Base-by-base conservation (phyloP, 2,113 vertebrate genomes). In the Chroicocephalus ridibundus region DNA sequence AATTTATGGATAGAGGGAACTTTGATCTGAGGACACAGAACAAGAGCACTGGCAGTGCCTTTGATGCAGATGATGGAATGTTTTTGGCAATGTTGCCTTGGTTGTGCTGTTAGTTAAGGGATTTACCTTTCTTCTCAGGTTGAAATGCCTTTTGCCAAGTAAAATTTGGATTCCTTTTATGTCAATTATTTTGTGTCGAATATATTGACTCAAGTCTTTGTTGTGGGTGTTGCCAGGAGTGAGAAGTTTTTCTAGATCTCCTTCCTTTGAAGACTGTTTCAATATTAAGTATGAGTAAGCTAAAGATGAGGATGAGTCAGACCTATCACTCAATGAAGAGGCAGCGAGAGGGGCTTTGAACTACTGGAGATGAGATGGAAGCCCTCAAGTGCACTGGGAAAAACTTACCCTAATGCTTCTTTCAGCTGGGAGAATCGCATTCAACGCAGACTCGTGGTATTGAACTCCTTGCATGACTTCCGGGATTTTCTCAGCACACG, bases 281-380 rank as follows among this genome's bases (percentile, higher is more conserved):
- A 40, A 64, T 42, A 60, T 55, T 29, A 66, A 44, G 72, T 24
- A 84, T 92, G 96, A 97, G 77, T 86, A 90, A 95, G 94, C 86
- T 58, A 5, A 69, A 80, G 91, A 58, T 29, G 83, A 34, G 61
- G 86, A 88, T 95, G 94, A 96, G 68, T 96, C 96, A 97, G 68
- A 81, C 3, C 82, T 36, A 31, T 49, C 92, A 29, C 72, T 88
- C 88, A 64, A 27, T 1, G 2, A 76, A 65, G 31, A 88, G 19
- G 57, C 66, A 86, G 55, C 2, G 0, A 89, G 55, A 88, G 8
- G 13, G 69, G 71, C 89, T 94, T 82, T 66, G 76, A 96, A 71
- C 91, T 88, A 3, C 0, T 5, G 26, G 46, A 64, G 80, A 42
- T 1, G 12, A 60, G 5, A 51, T 1, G 17, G 55, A 64, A 86